Evolutionary conservation across 1,140 invertebrate species (phyloP).

Genomic region (Danaus plexippus): DNA sequence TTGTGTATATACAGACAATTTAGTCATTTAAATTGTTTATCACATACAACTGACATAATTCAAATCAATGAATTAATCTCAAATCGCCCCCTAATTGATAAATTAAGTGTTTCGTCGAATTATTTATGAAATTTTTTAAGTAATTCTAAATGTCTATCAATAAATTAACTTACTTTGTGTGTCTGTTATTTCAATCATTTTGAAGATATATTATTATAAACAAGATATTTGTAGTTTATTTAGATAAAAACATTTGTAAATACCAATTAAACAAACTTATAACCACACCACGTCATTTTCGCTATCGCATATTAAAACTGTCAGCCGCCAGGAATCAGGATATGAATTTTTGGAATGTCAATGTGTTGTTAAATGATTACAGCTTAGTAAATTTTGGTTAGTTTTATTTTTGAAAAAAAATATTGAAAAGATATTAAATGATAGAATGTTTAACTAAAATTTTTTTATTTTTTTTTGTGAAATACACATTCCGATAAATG

Average conservation of each 20-base stretch:
- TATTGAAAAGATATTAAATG: no score
- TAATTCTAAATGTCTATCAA: background rate
- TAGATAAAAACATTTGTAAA: slow-evolving; percentile 33
- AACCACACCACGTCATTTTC: slow-evolving; percentile 65
- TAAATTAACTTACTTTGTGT: slow-evolving; percentile 53
- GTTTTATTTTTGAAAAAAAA: no score
- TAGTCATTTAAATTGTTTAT: no score
- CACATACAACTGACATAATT: no score
- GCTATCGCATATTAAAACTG: slow-evolving; percentile 27
- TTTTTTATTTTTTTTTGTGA: no score
- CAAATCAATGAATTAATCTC: no score
- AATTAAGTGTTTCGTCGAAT: slow-evolving; percentile 13
- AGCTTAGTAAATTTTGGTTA: no score
- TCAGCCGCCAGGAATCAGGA: slow-evolving; percentile 17
- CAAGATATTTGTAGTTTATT: slow-evolving; percentile 18
- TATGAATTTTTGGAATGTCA: slow-evolving; percentile 16
- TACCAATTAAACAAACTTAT: slow-evolving; percentile 45
- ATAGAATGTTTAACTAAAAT: no score
- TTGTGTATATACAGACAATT: no score
- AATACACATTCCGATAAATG: no score
- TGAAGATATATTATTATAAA: slow-evolving; percentile 20
- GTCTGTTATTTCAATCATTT: slow-evolving; percentile 62
- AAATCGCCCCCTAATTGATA: slow-evolving; percentile 10
- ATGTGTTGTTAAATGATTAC: background rate
- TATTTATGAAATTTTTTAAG: slow-evolving; percentile 5